phyloP scores from a whole-genome alignment of 2,113 vertebrate species.

The Lophura nycthemera region DNA sequence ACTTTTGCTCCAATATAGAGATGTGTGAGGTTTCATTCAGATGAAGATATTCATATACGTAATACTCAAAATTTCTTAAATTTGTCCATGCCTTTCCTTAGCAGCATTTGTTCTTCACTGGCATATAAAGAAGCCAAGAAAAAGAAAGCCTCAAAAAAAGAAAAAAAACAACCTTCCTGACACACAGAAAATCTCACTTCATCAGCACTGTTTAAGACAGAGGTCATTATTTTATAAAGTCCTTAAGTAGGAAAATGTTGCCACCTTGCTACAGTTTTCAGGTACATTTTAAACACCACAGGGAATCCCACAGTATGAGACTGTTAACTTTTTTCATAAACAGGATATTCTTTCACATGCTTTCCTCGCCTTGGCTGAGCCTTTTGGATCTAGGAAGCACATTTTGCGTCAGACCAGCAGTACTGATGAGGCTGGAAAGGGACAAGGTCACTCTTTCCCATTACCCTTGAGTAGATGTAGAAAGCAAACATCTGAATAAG shows the following conservation, averaged over 20 bases:
- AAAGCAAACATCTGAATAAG: neutral
- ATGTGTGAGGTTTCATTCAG: neutral
- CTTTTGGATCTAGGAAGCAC: neutral
- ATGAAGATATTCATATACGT: neutral
- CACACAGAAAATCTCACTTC: neutral
- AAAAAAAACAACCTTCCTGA: neutral
- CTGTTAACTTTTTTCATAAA: neutral
- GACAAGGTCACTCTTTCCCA: neutral
- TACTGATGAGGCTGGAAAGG: neutral
- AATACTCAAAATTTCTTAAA: neutral
- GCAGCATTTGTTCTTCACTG: neutral
- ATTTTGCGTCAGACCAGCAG: neutral
- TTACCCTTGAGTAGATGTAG: neutral
- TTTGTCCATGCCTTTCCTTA: neutral
- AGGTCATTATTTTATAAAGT: neutral
- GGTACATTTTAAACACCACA: neutral
- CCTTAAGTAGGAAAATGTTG: neutral
- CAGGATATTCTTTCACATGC: fast-evolving
- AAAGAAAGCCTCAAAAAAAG: neutral
- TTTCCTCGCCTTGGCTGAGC: neutral
- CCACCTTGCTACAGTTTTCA: neutral
- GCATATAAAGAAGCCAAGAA: neutral
- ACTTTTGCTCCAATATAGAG: neutral
- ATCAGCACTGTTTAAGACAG: neutral
- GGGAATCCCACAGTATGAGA: neutral